phyloP scores from a whole-genome alignment of 2,797 vertebrate species.

The Chiloscyllium punctatum region DNA sequence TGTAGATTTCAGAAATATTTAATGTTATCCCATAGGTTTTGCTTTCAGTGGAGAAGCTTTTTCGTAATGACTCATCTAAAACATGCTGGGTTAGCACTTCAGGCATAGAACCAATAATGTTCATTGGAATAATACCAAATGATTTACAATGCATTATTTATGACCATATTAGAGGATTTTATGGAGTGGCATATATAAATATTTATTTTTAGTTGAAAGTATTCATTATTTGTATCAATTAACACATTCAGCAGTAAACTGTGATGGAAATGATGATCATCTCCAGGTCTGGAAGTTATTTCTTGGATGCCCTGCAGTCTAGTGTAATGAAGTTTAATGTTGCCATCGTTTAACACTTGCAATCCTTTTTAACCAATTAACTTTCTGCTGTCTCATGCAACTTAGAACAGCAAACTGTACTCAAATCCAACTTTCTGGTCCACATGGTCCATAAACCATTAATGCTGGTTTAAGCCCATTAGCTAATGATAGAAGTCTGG shows the following conservation, averaged over 20 bases:
- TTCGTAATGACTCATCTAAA: background rate
- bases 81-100: background rate
- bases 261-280: background rate
- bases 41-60: background rate
- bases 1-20: background rate
- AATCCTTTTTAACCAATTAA: background rate
- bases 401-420: background rate
- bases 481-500: background rate
- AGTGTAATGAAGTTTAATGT: background rate
- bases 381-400: background rate
- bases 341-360: background rate
- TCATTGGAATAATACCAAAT: background rate
- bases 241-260: background rate
- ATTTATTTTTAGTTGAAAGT: background rate
- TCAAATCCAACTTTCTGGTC: background rate
- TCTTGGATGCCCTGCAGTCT: background rate
- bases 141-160: conserved; percentile 1
- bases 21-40: background rate
- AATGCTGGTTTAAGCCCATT: background rate
- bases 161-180: background rate
- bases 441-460: background rate
- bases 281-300: background rate
- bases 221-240: conserved; percentile 26
- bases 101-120: background rate
- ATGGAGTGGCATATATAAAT: background rate